phyloP scores from a whole-genome alignment of 1,140 invertebrate species.

The Teleopsis dalmanni region DNA sequence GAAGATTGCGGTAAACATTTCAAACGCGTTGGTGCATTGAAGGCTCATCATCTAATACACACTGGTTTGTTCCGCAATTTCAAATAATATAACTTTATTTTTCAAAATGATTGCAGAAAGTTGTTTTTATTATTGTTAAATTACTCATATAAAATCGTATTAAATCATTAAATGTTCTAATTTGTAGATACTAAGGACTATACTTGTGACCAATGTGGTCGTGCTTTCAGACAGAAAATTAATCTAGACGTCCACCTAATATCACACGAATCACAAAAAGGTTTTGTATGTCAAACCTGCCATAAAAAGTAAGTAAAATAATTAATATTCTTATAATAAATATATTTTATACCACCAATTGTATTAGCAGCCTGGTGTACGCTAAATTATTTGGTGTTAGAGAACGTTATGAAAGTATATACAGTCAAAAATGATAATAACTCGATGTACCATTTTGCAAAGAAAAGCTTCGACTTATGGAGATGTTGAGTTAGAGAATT shows the following conservation, averaged over 20 bases:
- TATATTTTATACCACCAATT: no score
- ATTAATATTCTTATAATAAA: not conserved
- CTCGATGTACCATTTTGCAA: no score
- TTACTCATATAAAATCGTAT: not conserved
- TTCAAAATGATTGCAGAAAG: not conserved
- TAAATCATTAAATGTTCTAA: not conserved
- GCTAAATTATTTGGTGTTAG: no score
- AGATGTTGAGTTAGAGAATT: no score
- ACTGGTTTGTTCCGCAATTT: not conserved
- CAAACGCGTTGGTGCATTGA: not conserved
- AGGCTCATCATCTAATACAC: slow-evolving; percentile 5
- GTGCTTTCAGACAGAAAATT: slow-evolving; percentile 1
- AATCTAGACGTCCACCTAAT: slow-evolving; percentile 5
- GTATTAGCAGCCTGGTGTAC: no score
- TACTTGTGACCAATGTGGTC: not conserved
- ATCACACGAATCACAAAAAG: not conserved
- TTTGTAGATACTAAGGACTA: slow-evolving; percentile 8
- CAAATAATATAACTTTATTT: not conserved
- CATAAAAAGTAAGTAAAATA: slow-evolving; percentile 4
- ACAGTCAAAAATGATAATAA: no score
- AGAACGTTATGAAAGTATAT: no score
- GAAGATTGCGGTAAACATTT: slow-evolving; percentile 4
- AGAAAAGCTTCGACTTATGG: no score
- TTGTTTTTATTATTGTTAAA: not conserved
- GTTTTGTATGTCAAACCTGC: slow-evolving; percentile 7